Conservation (phyloP, 2,113 vertebrate species). For the Datnioides undecimradiatus region DNA sequence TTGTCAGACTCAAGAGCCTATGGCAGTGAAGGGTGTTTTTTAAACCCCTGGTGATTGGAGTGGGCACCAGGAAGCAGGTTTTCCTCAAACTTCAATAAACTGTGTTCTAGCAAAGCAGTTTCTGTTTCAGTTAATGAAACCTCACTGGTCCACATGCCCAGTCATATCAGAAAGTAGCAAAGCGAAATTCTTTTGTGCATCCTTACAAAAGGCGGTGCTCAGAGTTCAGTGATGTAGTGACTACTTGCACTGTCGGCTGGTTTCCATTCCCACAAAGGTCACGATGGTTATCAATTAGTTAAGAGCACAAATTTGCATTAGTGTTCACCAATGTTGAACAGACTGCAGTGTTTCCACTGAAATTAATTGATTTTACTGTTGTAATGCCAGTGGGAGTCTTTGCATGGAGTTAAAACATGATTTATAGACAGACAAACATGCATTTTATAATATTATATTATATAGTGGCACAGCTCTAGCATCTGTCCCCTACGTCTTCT, state of each 20-base stretch:
- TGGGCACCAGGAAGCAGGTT: background rate
- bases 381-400: background rate
- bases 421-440: background rate
- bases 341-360: background rate
- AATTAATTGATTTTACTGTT: background rate
- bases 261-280: background rate
- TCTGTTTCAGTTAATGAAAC: background rate
- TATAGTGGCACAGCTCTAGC: no score
- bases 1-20: slow-evolving; percentile 31
- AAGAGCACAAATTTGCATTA: background rate
- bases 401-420: background rate
- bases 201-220: background rate
- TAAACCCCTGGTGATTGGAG: background rate
- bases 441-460: no score
- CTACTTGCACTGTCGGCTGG: background rate
- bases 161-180: background rate
- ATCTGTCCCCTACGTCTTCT: no score
- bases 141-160: background rate
- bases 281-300: background rate
- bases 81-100: background rate
- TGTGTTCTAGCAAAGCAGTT: background rate
- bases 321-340: background rate
- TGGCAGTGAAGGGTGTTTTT: slow-evolving; percentile 9
- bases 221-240: background rate
- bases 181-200: background rate